These are phyloP conservation scores for Notothenia coriiceps DNA, from an alignment of 2,113 vertebrate genomes.

Conservation along the genomic window DNA sequence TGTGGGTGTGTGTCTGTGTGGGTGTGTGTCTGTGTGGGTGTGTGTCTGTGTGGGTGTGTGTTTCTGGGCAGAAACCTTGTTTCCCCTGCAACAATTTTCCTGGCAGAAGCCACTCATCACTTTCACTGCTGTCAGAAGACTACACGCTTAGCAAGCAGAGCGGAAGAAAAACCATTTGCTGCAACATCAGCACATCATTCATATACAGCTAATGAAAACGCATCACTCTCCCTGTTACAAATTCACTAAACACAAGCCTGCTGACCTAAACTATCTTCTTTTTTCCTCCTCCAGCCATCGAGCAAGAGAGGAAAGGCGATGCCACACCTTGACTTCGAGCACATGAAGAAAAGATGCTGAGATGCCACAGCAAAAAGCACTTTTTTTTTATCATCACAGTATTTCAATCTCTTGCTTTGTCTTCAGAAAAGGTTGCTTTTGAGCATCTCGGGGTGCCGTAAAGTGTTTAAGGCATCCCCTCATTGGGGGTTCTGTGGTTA, in stretches of 20 bases:
- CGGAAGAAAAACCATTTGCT: slow-evolving; percentile 32
- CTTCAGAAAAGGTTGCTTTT: slow-evolving; percentile 72
- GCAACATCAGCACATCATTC: slow-evolving; percentile 56
- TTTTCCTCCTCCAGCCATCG: slow-evolving; percentile 81
- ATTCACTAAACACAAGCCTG: not conserved
- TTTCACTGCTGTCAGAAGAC: slow-evolving; percentile 27
- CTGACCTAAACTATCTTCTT: slow-evolving; percentile 27
- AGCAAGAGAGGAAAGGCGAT: slow-evolving; percentile 87
- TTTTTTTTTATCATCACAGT: slow-evolving; percentile 81
- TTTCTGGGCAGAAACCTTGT: slow-evolving; percentile 28
- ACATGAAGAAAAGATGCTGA: slow-evolving; percentile 67
- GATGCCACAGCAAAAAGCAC: slow-evolving; percentile 81
- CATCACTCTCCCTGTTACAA: slow-evolving; percentile 9
- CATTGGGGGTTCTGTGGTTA: slow-evolving; percentile 46
- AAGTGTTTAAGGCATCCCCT: slow-evolving; percentile 58
- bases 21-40: too few relatives aligned
- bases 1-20: too few relatives aligned
- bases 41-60: not conserved
- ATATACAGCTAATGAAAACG: slow-evolving; percentile 12
- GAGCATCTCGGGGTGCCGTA: slow-evolving; percentile 65
- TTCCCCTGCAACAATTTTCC: slow-evolving; percentile 42
- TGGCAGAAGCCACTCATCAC: slow-evolving; percentile 53
- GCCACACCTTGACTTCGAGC: slow-evolving; percentile 82
- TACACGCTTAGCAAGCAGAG: slow-evolving; percentile 45
- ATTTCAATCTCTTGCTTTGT: slow-evolving; percentile 72